phyloP scores from a whole-genome alignment of 2,113 vertebrate species.

The Silurus meridionalis region DNA sequence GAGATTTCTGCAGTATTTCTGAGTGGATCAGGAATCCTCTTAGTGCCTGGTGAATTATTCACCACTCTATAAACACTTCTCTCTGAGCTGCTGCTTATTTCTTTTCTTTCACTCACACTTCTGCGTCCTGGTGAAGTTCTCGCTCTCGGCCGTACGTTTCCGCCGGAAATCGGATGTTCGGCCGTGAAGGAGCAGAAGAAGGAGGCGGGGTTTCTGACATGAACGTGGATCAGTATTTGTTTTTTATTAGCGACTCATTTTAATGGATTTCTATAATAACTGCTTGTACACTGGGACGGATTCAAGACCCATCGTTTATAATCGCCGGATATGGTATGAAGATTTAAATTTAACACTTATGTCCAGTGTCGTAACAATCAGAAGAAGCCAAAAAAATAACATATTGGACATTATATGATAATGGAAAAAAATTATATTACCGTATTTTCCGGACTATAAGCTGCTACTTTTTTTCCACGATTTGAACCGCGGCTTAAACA shows the following conservation, averaged over 20 bases:
- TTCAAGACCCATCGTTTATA: not conserved
- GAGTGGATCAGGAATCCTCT: conserved; percentile 36
- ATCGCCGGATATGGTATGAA: not conserved
- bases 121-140: not conserved
- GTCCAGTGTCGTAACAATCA: not conserved
- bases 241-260: not conserved
- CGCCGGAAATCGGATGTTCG: not conserved
- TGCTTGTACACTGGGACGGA: not conserved
- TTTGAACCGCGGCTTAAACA: no score
- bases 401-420: no score
- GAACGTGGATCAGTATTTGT: not conserved
- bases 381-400: no score
- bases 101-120: not conserved
- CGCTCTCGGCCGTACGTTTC: not conserved
- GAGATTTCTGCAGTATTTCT: conserved; percentile 14
- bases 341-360: not conserved
- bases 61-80: conserved; percentile 40
- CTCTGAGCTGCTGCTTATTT: conserved; percentile 9
- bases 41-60: conserved; percentile 43
- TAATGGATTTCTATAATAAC: not conserved
- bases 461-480: no score
- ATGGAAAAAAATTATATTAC: no score
- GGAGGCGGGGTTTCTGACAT: not conserved
- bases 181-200: no score
- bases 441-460: no score